Conservation (phyloP, 2,888 invertebrate genomes). For the Sesia bembeciformis region DNA sequence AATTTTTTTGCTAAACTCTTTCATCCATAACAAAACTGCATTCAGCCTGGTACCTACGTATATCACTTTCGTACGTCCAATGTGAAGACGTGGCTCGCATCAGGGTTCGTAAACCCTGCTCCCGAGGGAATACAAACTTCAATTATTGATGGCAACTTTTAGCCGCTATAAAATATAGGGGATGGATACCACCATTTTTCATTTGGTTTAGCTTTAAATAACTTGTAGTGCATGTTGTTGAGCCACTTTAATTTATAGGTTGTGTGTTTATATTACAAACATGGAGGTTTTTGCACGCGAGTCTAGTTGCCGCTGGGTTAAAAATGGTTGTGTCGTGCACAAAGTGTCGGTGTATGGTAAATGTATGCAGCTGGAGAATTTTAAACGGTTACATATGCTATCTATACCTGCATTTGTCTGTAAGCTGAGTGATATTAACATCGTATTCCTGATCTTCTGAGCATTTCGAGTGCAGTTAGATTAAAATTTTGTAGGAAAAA, state of each 20-base stretch:
- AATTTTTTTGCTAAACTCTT: too few species aligned
- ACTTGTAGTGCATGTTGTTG: conserved; percentile 17
- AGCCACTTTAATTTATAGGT: conserved; percentile 14
- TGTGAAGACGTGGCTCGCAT: neutral
- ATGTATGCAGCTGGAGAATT: neutral
- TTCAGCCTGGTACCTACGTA: neutral
- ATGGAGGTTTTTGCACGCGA: conserved; percentile 11
- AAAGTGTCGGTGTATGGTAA: neutral
- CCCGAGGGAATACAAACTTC: conserved; percentile 55
- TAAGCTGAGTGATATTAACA: too few species aligned
- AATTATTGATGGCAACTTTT: conserved; percentile 72
- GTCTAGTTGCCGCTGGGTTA: conserved; percentile 1
- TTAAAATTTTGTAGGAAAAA: too few species aligned
- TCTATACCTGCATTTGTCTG: neutral
- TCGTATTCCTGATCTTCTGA: too few species aligned
- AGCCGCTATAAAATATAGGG: conserved; percentile 65
- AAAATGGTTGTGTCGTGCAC: neutral
- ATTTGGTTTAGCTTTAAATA: conserved; percentile 56
- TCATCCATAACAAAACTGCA: neutral
- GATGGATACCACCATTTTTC: conserved; percentile 50
- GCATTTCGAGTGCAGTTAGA: too few species aligned
- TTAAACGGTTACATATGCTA: neutral
- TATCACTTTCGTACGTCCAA: neutral
- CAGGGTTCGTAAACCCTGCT: conserved; percentile 44
- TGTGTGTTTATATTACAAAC: conserved; percentile 7